Conservation (phyloP, 2,888 invertebrate genomes). For the Amphipyra berbera region DNA sequence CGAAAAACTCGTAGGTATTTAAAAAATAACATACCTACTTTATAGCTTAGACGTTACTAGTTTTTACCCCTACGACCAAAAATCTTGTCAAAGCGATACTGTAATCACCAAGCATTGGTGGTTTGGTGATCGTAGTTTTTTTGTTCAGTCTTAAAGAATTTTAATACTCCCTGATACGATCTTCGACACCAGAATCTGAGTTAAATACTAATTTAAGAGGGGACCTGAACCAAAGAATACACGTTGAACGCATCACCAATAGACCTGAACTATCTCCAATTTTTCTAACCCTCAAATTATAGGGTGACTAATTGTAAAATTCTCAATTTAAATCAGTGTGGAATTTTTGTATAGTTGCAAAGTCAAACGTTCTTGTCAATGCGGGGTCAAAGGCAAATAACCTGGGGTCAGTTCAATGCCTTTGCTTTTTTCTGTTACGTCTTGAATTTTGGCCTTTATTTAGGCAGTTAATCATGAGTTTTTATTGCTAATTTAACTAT, state of each 20-base stretch:
- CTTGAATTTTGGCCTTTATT: conserved; percentile 50
- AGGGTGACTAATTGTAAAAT: not conserved
- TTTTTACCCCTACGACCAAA: no score
- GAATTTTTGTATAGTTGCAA: conserved; percentile 20
- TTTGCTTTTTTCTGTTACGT: conserved; percentile 61
- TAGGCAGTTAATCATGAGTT: conserved; percentile 50
- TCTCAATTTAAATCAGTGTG: conserved; percentile 18
- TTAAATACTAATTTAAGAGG: no score
- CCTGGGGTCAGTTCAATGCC: conserved; percentile 68
- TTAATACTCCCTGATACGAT: no score
- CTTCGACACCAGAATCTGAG: no score
- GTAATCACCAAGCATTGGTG: no score
- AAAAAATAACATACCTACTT: no score
- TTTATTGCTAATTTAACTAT: conserved; percentile 42
- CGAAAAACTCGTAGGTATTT: no score
- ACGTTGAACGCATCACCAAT: no score
- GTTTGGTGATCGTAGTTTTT: no score
- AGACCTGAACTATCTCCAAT: not conserved
- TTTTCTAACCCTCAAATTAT: not conserved
- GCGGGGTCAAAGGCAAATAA: conserved; percentile 72
- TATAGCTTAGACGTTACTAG: not conserved
- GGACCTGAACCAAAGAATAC: no score
- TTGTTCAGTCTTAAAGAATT: no score
- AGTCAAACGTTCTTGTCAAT: conserved; percentile 55
- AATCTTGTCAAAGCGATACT: not conserved